phyloP scores from a whole-genome alignment of 35 echinoderm and acorn worm species.

The Heliocidaris erythrogramma region DNA sequence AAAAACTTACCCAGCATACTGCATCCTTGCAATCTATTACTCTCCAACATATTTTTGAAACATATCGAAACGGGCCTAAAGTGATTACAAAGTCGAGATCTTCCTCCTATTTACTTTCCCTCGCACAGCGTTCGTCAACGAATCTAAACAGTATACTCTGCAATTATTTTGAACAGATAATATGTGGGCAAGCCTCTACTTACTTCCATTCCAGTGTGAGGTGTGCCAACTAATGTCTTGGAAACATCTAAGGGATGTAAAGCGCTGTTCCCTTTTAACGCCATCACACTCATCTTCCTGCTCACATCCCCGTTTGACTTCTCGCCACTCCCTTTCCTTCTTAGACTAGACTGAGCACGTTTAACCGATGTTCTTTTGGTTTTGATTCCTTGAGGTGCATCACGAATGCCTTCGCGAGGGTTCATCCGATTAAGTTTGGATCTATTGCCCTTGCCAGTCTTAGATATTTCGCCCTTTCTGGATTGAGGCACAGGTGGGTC shows the following conservation, averaged over 20 bases:
- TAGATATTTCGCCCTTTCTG: background rate
- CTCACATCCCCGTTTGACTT: background rate
- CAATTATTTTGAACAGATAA: background rate
- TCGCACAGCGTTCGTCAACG: no score
- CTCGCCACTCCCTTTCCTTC: background rate
- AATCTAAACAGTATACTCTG: no score
- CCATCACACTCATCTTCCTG: background rate
- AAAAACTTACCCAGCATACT: no score
- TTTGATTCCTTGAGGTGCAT: background rate
- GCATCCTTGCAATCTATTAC: no score
- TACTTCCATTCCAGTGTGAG: slow-evolving; percentile 83
- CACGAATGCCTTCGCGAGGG: background rate
- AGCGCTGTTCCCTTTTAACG: slow-evolving; percentile 46
- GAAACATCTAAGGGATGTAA: slow-evolving; percentile 75
- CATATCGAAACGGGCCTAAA: no score
- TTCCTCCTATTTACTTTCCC: no score
- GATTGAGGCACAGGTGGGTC: background rate
- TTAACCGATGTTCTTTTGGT: no score
- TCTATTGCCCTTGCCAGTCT: background rate
- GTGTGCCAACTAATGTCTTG: background rate
- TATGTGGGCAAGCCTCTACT: background rate
- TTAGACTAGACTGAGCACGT: no score
- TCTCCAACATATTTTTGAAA: no score
- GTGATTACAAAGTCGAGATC: no score
- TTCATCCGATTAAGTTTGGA: background rate